Conservation (phyloP, 2,113 vertebrate species). For the Rhinolophus sinicus region DNA sequence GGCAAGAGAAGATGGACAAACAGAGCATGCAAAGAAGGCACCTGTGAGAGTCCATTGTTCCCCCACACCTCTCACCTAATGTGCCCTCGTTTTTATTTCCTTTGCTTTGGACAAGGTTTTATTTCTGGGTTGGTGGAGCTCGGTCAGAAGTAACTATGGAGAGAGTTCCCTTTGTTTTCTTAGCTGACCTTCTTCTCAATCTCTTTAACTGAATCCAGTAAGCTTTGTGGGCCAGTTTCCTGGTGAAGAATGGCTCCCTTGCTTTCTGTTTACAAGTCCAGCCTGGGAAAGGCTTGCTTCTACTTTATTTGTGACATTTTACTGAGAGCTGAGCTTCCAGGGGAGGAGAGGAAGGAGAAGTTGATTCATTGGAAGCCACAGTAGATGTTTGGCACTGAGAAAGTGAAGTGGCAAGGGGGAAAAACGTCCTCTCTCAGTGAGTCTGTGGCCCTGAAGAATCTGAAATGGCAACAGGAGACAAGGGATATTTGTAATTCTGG, state of each 20-base stretch:
- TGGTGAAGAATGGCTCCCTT: slow-evolving; percentile 57
- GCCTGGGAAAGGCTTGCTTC: slow-evolving; percentile 62
- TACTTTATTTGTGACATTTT: slow-evolving; percentile 72
- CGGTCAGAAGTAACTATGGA: slow-evolving; percentile 67
- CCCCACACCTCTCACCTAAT: slow-evolving; percentile 53
- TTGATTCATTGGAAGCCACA: slow-evolving; percentile 56
- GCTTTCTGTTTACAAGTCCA: slow-evolving; percentile 66
- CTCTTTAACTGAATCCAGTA: slow-evolving; percentile 67
- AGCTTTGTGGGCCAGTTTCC: slow-evolving; percentile 56
- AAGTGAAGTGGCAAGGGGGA: slow-evolving; percentile 42
- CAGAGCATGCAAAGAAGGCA: slow-evolving; percentile 72
- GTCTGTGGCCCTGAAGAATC: slow-evolving; percentile 32
- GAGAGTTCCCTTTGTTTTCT: slow-evolving; percentile 52
- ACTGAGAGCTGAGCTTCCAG: slow-evolving; percentile 49
- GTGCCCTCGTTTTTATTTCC: slow-evolving; percentile 44
- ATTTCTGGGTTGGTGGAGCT: slow-evolving; percentile 62
- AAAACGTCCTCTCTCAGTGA: slow-evolving; percentile 15
- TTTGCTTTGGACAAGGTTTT: slow-evolving; percentile 58
- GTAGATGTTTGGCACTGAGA: slow-evolving; percentile 48
- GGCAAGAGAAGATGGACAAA: slow-evolving; percentile 62
- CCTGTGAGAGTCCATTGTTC: slow-evolving; percentile 70
- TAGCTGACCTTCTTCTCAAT: slow-evolving; percentile 64
- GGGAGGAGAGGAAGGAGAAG: slow-evolving; percentile 69
- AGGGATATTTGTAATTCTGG: slow-evolving; percentile 56
- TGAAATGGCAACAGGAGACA: slow-evolving; percentile 33